Evolutionary conservation across 2,888 invertebrate species (phyloP), one percentile per base, ranked within the genome.

Genomic region (Rhogogaster chlorosoma): DNA sequence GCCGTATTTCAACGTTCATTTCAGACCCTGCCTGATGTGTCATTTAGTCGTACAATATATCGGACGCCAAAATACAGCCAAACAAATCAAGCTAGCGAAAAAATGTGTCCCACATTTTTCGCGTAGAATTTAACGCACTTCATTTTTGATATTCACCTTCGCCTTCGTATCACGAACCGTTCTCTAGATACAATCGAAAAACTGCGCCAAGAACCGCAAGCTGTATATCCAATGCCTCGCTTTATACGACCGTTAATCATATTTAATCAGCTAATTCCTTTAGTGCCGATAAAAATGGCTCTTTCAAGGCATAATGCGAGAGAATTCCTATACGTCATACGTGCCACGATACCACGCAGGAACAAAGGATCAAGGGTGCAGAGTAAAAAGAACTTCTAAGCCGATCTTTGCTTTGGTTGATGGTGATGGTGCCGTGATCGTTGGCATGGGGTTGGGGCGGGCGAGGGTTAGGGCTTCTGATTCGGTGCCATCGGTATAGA

Each of bases 341-440:
- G 67, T 18, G 67, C 3, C 12, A 67, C 15, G 26, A 67, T 67
- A 15, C 29, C 26, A 6, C 32, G 18, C 45, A 45, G 32, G 29
- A 67, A 67, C 67, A 67, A 67, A 32, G 67, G 18, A 67, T 67
- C 67, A 10, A 73, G 71, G 42, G 61, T 61, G 12, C 26, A 26
- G 15, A 32, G 18, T 26, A n/a, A 77, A 77, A 49, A 53, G 29
- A 32, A 18, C 32, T 32, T 6, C 22, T 2, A 26, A 42, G 29
- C 29, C 18, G 73, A 42, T 73, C 73, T 73, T 73, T 73, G 73
- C 38, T 73, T 73, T 42, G 73, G 73, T 42, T 73, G 22, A 73
- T 38, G 42, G 73, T 42, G 22, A 70, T 70, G 32, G 32, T 70
- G 32, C 18, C 70, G 70, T 70, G 36, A 70, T 61, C 22, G 61